Evolutionary conservation across 2,888 invertebrate species (phyloP).

Genomic region (Galeopsomyia nigrocyanea): DNA sequence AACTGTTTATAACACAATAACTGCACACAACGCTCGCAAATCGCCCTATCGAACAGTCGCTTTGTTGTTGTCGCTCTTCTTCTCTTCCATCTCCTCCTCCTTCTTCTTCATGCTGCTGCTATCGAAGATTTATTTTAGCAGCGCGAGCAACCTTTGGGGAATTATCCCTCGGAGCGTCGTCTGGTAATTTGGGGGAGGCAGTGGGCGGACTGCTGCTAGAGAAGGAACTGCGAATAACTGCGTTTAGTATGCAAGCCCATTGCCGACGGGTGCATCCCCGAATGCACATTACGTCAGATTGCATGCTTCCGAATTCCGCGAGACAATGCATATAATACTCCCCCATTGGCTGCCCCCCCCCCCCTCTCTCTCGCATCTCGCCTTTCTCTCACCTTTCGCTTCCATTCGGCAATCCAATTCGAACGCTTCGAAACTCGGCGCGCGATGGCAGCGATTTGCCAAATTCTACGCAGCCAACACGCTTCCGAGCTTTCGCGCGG

Average conservation of each 20-base stretch:
- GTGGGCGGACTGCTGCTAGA: conserved; percentile 3
- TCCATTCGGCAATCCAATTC: conserved; percentile 38
- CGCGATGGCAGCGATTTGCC: background rate
- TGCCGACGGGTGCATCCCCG: conserved; percentile 54
- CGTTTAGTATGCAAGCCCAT: conserved; percentile 56
- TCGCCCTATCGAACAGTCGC: too few relatives aligned
- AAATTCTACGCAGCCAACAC: conserved; percentile 12
- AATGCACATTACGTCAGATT: conserved; percentile 54
- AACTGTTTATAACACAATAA: too few relatives aligned
- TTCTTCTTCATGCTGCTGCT: too few relatives aligned
- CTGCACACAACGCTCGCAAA: too few relatives aligned
- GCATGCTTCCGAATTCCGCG: conserved; percentile 52
- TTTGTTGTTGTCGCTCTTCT: too few relatives aligned
- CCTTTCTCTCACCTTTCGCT: background rate
- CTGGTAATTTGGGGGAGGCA: conserved; percentile 29
- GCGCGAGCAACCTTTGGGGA: conserved; percentile 34
- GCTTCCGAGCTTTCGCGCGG: conserved; percentile 24
- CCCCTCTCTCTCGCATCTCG: background rate
- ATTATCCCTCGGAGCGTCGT: conserved; percentile 38
- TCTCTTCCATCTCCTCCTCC: too few relatives aligned
- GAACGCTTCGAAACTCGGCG: conserved; percentile 32
- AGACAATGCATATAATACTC: conserved; percentile 47
- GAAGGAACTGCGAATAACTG: conserved; percentile 49
- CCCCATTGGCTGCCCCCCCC: background rate
- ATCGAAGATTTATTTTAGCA: conserved; percentile 45